Evolutionary conservation across 2,113 vertebrate species (phyloP).

Genomic region (Plestiodon gilberti): DNA sequence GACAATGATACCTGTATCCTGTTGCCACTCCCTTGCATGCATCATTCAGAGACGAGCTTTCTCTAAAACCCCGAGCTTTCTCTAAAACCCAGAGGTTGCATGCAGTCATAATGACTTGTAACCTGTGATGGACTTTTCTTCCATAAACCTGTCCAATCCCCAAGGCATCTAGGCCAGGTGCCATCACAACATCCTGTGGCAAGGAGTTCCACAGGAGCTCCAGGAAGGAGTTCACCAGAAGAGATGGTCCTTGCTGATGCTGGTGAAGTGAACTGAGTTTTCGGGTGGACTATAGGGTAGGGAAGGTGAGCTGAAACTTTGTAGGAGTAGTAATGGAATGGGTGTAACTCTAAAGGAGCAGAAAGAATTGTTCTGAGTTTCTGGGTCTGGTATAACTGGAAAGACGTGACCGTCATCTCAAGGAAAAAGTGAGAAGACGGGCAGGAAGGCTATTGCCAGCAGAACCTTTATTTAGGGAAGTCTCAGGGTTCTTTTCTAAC

Average conservation of each 20-base stretch:
- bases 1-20: too few relatives aligned
- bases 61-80: too few relatives aligned
- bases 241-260: not conserved
- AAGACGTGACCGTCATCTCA: constrained; percentile 8
- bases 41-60: too few relatives aligned
- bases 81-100: too few relatives aligned
- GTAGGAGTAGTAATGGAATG: constrained; percentile 29
- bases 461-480: not conserved
- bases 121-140: too few relatives aligned
- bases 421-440: constrained; percentile 22
- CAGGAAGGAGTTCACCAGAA: not conserved
- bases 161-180: too few relatives aligned
- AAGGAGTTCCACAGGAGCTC: too few relatives aligned
- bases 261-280: not conserved
- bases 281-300: constrained; percentile 22
- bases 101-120: too few relatives aligned
- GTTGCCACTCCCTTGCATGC: too few relatives aligned
- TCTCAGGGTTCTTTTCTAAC: not conserved
- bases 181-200: too few relatives aligned
- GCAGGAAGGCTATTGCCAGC: not conserved
- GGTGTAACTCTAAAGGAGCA: not conserved
- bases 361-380: constrained; percentile 15
- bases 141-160: too few relatives aligned
- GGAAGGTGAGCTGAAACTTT: constrained; percentile 56
- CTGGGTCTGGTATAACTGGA: constrained; percentile 34